A percentile compares a stretch with the other conserved stretches of the same genome.
Conservation (phyloP, 1,140 invertebrate species). For the Contarinia nasturtii region DNA sequence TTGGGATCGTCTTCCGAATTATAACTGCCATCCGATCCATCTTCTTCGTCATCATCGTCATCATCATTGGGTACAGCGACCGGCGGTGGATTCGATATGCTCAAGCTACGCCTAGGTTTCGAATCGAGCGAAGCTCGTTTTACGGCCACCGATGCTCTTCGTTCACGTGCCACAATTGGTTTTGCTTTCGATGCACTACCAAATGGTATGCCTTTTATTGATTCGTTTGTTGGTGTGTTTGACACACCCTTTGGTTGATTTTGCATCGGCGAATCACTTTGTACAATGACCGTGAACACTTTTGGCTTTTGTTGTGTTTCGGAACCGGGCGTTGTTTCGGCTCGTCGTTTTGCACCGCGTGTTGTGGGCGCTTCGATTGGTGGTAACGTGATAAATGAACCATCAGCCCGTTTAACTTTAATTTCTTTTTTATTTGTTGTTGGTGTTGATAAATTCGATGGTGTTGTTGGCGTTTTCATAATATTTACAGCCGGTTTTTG, state of each 20-base stretch:
- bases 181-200: neutral
- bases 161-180: neutral
- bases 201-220: too few relatives aligned
- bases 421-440: constrained; percentile 30
- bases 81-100: neutral
- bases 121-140: neutral
- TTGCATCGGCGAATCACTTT: neutral
- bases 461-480: constrained; percentile 14
- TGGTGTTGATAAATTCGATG: constrained; percentile 1
- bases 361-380: constrained; percentile 62
- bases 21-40: constrained; percentile 42
- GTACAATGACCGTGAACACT: neutral
- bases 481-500: constrained; percentile 12
- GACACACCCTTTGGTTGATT: too few relatives aligned
- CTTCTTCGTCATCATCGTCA: constrained; percentile 31
- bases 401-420: constrained; percentile 48
- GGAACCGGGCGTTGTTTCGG: constrained; percentile 8
- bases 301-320: neutral
- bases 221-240: too few relatives aligned
- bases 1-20: constrained; percentile 84
- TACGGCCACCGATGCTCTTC: neutral
- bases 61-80: neutral
- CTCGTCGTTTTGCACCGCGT: constrained; percentile 27
- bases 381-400: constrained; percentile 49
- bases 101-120: neutral